Percentiles rank a stretch among this genome's conserved stretches.
Conservation (phyloP, 1,140 invertebrate species). For the Eriocheir sinensis region DNA sequence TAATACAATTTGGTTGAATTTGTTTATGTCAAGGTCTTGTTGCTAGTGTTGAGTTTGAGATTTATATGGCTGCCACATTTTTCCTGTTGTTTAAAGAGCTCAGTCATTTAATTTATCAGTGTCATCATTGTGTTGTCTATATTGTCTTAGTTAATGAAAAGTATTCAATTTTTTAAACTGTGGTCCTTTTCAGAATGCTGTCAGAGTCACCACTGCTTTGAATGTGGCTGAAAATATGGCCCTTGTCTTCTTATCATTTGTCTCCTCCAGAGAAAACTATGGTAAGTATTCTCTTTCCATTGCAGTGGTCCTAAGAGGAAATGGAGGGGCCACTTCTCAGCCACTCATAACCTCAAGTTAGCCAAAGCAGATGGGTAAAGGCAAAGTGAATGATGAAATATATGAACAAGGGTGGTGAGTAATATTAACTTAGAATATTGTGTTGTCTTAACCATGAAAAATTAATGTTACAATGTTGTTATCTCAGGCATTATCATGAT, state of each 20-base stretch:
- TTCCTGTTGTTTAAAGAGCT: too few relatives aligned
- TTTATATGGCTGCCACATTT: too few relatives aligned
- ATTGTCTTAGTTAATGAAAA: too few relatives aligned
- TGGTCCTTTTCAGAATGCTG: conserved; percentile 53
- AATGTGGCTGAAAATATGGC: conserved; percentile 92
- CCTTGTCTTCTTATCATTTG: conserved; percentile 91
- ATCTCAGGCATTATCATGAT: not conserved
- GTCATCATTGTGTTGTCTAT: not conserved
- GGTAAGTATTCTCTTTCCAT: conserved; percentile 55
- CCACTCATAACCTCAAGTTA: not conserved
- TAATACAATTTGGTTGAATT: too few relatives aligned
- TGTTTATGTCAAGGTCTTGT: too few relatives aligned
- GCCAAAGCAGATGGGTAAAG: not conserved
- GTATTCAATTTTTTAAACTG: not conserved
- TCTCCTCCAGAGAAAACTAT: conserved; percentile 94
- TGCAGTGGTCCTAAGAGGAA: too few relatives aligned
- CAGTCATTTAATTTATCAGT: too few relatives aligned
- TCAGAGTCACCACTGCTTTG: conserved; percentile 86
- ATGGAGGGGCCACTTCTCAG: not conserved
- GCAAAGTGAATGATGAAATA: not conserved
- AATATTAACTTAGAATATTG: too few relatives aligned
- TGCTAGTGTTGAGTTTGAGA: too few relatives aligned
- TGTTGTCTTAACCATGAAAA: too few relatives aligned
- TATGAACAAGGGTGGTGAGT: too few relatives aligned
- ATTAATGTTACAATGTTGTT: too few relatives aligned